phyloP scores from a whole-genome alignment of 2,113 vertebrate genomes.

The Crotalus helleri region DNA sequence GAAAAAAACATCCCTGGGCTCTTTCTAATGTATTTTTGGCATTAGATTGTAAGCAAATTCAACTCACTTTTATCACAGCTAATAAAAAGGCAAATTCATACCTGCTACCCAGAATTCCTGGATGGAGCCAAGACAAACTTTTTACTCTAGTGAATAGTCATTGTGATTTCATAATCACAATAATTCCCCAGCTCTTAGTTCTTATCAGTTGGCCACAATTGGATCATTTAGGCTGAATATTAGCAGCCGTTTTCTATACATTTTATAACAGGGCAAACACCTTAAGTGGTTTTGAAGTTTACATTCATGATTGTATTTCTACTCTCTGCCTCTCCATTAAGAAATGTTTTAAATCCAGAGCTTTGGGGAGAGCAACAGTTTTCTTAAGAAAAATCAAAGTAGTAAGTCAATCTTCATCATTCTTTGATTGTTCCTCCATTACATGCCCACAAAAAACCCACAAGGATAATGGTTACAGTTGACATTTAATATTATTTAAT shows the following conservation, averaged over 20 bases:
- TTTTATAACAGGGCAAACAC: conserved; percentile 55
- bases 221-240: conserved; percentile 37
- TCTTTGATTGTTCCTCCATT: conserved; percentile 26
- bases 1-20: neutral
- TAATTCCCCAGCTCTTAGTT: conserved; percentile 17
- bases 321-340: conserved; percentile 5
- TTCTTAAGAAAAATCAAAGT: conserved; percentile 2
- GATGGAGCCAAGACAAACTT: conserved; percentile 3
- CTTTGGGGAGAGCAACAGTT: neutral
- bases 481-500: conserved; percentile 32
- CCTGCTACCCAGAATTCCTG: neutral
- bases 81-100: conserved; percentile 20
- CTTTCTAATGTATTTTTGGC: neutral
- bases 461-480: conserved; percentile 17
- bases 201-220: conserved; percentile 58
- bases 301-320: conserved; percentile 45
- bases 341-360: neutral
- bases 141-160: conserved; percentile 27
- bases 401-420: neutral
- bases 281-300: conserved; percentile 45
- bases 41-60: neutral
- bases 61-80: conserved; percentile 2
- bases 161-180: conserved; percentile 16
- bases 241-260: conserved; percentile 48
- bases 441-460: neutral